Base-by-base conservation (phyloP, 1,140 invertebrate species). In the Acromyrmex echinatior region DNA sequence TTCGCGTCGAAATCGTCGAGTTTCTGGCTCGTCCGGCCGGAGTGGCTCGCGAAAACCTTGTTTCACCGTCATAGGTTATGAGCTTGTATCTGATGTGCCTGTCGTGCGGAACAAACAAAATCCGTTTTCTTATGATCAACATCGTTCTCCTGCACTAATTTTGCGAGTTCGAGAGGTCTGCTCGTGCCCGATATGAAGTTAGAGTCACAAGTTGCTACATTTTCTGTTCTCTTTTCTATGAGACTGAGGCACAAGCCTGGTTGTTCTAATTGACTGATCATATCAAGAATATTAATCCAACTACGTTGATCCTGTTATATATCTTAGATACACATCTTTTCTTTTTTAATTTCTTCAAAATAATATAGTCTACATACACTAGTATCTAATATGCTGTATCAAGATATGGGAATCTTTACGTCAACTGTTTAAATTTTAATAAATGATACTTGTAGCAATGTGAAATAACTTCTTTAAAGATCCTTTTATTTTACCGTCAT, bases 11-110 rank as follows among this genome's bases (percentile, higher is more conserved):
- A 60, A 51, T 62, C 68, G 63, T 1, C 14, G 51, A 74, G 31
- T 21, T 63, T 53, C 65, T 31, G 56, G 53, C 70, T 16, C 25
- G 2, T 3, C 3, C 62, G 25, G 5, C 31, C 45, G 31, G 21
- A 58, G 12, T 10, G 28, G 10, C 65, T 14, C 3, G 25, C 31
- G 14, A 62, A 86, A 87, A 65, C 21, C 35, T 45, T 25, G 49
- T 85, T 77, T 79, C 80, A 51, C 25, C 7, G 35, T 86, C 71
- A 90, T 88, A 92, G 92, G 92, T 92, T 92, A 92, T 91, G 71
- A 66, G 66, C 66, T 79, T 71, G 70, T 16, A 79, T 31, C 86
- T 90, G 53, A 4, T 73, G 51, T 73, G n/a, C 25, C 18, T 49
- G 18, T 31, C 45, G 21, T 62, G n/a, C 7, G 35, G 53, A 76